These are phyloP conservation scores for Metaphire vulgaris DNA, from an alignment of 1,140 invertebrate species.

Conservation along the genomic window DNA sequence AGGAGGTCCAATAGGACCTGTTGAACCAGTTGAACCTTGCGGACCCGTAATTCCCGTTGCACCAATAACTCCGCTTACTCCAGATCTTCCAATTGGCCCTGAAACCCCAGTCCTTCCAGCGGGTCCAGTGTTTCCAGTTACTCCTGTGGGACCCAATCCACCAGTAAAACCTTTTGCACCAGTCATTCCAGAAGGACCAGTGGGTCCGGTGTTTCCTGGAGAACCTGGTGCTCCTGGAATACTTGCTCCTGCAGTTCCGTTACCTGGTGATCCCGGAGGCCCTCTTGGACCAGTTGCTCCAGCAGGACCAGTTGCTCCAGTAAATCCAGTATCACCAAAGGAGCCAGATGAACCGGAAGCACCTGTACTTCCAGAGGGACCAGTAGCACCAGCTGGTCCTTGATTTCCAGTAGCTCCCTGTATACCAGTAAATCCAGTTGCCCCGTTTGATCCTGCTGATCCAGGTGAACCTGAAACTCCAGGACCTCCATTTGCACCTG, in stretches of 20 bases:
- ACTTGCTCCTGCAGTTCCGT: slow-evolving; percentile 6
- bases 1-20: not conserved
- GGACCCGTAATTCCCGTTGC: not conserved
- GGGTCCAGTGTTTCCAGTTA: slow-evolving; percentile 25
- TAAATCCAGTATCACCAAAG: not conserved
- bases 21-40: not conserved
- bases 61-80: slow-evolving; percentile 5
- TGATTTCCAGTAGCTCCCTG: not conserved
- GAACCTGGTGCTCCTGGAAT: not conserved
- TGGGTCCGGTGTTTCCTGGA: not conserved
- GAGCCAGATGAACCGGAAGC: slow-evolving; percentile 6
- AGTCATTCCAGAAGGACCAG: slow-evolving; percentile 3
- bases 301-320: not conserved
- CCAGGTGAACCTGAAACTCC: slow-evolving; percentile 16
- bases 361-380: slow-evolving; percentile 6
- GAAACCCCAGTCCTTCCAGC: slow-evolving; percentile 24
- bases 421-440: slow-evolving; percentile 1
- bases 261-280: slow-evolving; percentile 7
- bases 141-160: slow-evolving; percentile 22
- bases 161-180: slow-evolving; percentile 19
- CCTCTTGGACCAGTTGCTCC: slow-evolving; percentile 7
- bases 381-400: not conserved
- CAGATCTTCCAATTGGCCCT: slow-evolving; percentile 8
- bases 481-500: slow-evolving; percentile 14
- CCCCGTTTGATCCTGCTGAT: slow-evolving; percentile 10